Percentiles rank a stretch among this genome's conserved stretches.
Evolutionary conservation across 1,140 invertebrate genomes (phyloP).

Genomic region (Micrasema minimum): DNA sequence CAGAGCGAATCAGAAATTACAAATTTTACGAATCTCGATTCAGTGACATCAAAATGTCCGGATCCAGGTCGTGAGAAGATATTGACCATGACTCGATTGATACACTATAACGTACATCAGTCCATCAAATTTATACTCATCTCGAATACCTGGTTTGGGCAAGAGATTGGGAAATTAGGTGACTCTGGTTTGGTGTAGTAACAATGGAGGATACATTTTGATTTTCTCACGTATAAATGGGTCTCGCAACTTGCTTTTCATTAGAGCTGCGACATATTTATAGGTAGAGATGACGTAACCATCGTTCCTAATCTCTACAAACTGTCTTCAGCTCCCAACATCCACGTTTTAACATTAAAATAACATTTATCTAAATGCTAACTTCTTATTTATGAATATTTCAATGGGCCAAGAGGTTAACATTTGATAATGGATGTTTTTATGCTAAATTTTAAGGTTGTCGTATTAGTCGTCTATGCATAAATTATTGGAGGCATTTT

Average conservation of each 20-base stretch:
- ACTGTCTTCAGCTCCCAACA: no score
- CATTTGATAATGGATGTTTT: no score
- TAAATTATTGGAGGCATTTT: no score
- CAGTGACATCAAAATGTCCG: conserved; percentile 37
- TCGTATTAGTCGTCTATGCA: no score
- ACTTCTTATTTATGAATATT: no score
- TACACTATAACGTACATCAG: conserved; percentile 12
- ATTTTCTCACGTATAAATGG: not conserved
- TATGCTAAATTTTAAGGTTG: no score
- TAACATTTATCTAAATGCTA: no score
- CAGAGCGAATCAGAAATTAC: conserved; percentile 2
- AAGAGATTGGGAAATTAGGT: conserved; percentile 13
- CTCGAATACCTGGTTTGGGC: conserved; percentile 26
- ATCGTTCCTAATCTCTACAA: no score
- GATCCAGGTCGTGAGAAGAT: conserved; percentile 39
- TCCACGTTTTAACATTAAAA: no score
- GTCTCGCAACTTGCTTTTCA: not conserved
- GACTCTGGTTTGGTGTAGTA: conserved; percentile 11
- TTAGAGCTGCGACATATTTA: not conserved
- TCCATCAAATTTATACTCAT: conserved; percentile 27
- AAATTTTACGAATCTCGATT: conserved; percentile 18
- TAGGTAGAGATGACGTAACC: no score
- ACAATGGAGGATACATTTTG: conserved; percentile 1
- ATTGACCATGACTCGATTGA: conserved; percentile 38
- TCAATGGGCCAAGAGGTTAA: no score